A percentile compares a stretch with the other conserved stretches of the same genome.
These are phyloP conservation scores for Vanessa tameamea DNA, from an alignment of 1,140 invertebrate species.

Conservation along the genomic window DNA sequence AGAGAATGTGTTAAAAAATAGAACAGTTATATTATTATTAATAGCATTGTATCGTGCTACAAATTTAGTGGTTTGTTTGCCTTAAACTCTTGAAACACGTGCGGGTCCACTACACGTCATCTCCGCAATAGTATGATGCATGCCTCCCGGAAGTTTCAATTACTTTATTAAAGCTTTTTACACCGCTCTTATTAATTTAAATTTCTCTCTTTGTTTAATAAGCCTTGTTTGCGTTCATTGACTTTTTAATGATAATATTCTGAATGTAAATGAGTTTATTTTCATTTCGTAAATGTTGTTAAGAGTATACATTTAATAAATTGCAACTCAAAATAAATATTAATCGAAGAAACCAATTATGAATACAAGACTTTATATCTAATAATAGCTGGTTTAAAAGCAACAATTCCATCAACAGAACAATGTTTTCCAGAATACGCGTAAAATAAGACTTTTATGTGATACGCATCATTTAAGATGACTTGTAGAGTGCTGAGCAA, in stretches of 20 bases:
- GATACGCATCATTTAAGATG: conserved; percentile 50
- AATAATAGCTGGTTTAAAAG: background rate
- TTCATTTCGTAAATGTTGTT: no score
- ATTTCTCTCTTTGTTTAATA: conserved; percentile 50
- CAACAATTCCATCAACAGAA: background rate
- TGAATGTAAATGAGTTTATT: no score
- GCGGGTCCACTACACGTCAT: conserved; percentile 31
- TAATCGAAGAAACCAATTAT: no score
- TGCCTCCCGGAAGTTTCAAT: conserved; percentile 59
- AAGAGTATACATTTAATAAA: no score
- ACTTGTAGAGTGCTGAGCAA: conserved; percentile 47
- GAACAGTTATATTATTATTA: background rate
- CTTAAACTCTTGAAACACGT: conserved; percentile 29
- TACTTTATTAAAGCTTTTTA: conserved; percentile 58
- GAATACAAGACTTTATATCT: background rate
- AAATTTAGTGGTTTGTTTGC: background rate
- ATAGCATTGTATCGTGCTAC: background rate
- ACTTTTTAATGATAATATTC: conserved; percentile 24
- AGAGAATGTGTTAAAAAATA: no score
- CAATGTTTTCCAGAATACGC: background rate
- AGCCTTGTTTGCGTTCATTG: conserved; percentile 40
- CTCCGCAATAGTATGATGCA: conserved; percentile 46
- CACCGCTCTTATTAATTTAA: conserved; percentile 50
- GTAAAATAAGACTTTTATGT: conserved; percentile 19
- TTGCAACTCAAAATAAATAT: no score